Percentiles rank a stretch among this genome's conserved stretches.
Conservation (phyloP, 2,113 vertebrate species). For the Hydropotes inermis region DNA sequence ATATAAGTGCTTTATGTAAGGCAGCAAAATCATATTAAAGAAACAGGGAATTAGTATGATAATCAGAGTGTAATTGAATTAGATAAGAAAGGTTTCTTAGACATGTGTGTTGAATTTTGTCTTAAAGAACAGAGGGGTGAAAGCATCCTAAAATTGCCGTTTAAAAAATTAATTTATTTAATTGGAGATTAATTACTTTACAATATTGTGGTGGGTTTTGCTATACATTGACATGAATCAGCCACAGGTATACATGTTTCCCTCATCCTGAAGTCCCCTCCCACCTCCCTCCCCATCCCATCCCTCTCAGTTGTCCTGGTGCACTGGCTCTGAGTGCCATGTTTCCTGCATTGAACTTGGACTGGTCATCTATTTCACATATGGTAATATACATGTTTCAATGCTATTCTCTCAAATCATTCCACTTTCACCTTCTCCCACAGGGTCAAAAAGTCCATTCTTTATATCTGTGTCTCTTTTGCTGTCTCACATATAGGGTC, state of each 20-base stretch:
- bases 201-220: not conserved
- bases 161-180: not conserved
- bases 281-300: not conserved
- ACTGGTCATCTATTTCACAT: not conserved
- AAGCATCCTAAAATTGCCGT: constrained; percentile 49
- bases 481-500: not conserved
- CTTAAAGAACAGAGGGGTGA: not conserved
- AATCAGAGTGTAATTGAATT: not conserved
- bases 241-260: not conserved
- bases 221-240: not conserved
- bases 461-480: not conserved
- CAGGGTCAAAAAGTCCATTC: not conserved
- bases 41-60: not conserved
- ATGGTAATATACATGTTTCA: not conserved
- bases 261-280: not conserved
- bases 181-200: not conserved
- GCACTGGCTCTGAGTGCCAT: not conserved
- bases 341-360: not conserved
- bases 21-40: not conserved
- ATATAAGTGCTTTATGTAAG: not conserved
- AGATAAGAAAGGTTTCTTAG: not conserved
- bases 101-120: constrained; percentile 24
- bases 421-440: not conserved
- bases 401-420: not conserved
- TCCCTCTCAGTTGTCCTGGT: not conserved